Base-by-base conservation (phyloP, 2,888 invertebrate species). In the Eurois occulta region DNA sequence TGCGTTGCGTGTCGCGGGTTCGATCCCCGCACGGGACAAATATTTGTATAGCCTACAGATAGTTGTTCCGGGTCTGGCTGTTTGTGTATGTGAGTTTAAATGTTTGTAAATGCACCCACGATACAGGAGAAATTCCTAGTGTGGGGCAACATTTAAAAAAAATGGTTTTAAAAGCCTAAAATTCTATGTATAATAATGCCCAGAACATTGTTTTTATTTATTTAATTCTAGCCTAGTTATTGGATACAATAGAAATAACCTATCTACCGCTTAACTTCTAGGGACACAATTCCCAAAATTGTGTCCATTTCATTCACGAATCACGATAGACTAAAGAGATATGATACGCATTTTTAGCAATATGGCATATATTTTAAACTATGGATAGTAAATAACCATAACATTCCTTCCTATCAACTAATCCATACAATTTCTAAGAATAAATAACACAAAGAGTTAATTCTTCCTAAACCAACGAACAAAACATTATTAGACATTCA, bases 401-500 rank as follows among this genome's bases (percentile, higher is more conserved):
- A n/a, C 28, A 7, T 7, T 60, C 28, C 8, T n/a, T 55, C 1
- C 3, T 32, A 28, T 18, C 11, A 28, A 28, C 2, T 16, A 28
- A 58, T 16, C 18, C 46, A 46, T 46, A 18, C 18, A 60, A 41
- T 35, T 38, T 46, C 43, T 7, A 73, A 76, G 38, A 72, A 78
- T 62, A 71, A 68, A 8, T n/a, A 62, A 16, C 73, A 77, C 38
- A 48, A 41, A 28, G 58, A 35, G 77, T 58, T 83, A 87, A 85
- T 83, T 81, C 78, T 70, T 55, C 43, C 71, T 72, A 86, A 75
- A 75, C 68, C 60, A 13, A 75, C 66, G 60, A 80, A 80, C 83
- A 88, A 87, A 82, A 66, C 78, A 77, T 73, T 81, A 85, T 87
- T 82, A 78, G 76, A 85, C 73, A 65, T 66, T 83, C 77, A 80